Base-by-base conservation (phyloP, 2,888 invertebrate species). In the Teinopalpus imperialis region DNA sequence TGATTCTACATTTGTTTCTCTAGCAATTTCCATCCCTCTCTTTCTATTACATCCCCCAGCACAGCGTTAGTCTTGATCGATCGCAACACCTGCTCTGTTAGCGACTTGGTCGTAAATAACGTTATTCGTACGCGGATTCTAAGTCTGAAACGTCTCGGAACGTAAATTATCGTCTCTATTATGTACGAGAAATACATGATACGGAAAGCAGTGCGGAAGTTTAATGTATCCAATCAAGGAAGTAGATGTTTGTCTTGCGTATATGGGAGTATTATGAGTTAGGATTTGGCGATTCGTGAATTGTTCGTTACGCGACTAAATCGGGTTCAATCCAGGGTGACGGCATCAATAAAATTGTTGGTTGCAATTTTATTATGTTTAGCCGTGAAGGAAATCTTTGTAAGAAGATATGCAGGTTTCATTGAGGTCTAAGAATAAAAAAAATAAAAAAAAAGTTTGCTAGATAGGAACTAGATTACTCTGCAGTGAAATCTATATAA, bases 1-100 rank as follows among this genome's bases (percentile, higher is more conserved):
- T n/a, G n/a, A n/a, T n/a, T n/a, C n/a, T n/a, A n/a, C n/a, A n/a
- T 13, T 35, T 35, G 14, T 35, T 23, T 23, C 23, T 8, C 2
- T 2, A 12, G 6, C 21, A 34, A 34, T 21, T 34, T 12, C 5
- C 9, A 3, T 18, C 18, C 18, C 16, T 14, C 16, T n/a, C n/a
- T 1, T 9, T n/a, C n/a, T n/a, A n/a, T n/a, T n/a, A 9, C 34
- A 16, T 6, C 2, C 10, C 12, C 10, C 7, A 21, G 10, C 12
- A 10, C 9, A 9, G 20, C 7, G 12, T 3, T 13, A 31, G 31
- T n/a, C 5, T 6, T 14, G 24, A 36, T 24, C 35, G 24, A 36
- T 24, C 23, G 13, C 5, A 12, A 14, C 21, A 26, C 20, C 34
- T 34, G 23, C 13, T 13, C 35, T 4, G 23, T 13, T 4, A 21